Evolutionary conservation across 1,140 invertebrate genomes (phyloP), one percentile per base, ranked within the genome.

Genomic region (Drosophila seguyi): DNA sequence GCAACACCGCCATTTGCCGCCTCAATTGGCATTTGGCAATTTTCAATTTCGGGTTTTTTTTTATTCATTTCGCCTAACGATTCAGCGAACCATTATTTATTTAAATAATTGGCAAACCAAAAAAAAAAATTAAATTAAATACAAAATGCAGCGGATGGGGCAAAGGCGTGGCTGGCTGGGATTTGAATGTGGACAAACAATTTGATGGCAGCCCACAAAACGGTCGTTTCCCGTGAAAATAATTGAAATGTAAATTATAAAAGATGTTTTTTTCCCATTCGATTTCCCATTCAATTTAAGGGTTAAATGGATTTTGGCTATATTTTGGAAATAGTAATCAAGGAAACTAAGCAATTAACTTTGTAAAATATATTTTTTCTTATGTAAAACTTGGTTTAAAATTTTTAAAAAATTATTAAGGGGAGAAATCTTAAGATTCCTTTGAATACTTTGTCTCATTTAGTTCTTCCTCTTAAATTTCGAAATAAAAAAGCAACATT

Each of bases 71-170:
- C 50, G 14, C n/a, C 34, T 31, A 61, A 44, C 59, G 47, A 57
- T 67, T 72, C 60, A 53, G 42, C 53, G 52, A 58, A 38, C 55
- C 58, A 87, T 87, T 87, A 87, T 86, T 86, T 87, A 87, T 86
- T 87, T 82, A 72, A 87, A 87, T 86, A 87, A 87, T 86, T 87
- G 83, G 84, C 56, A 87, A 66, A 69, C 79, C 62, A 48, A 76
- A 76, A 60, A 65, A 76, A 72, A 79, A 68, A 79, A 87, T 83
- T 79, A 69, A 82, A 82, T 75, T 66, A 75, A 79, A 82, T 81
- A 65, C 66, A 67, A 68, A 81, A 79, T 69, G 42, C 52, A n/a
- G 22, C 45, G n/a, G n/a, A n/a, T n/a, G n/a, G n/a, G n/a, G n/a
- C n/a, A n/a, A n/a, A n/a, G n/a, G n/a, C n/a, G n/a, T n/a, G n/a